These are phyloP conservation scores for Sinocyclocheilus rhinocerous DNA, from an alignment of 2,113 vertebrate species.

Conservation along the genomic window DNA sequence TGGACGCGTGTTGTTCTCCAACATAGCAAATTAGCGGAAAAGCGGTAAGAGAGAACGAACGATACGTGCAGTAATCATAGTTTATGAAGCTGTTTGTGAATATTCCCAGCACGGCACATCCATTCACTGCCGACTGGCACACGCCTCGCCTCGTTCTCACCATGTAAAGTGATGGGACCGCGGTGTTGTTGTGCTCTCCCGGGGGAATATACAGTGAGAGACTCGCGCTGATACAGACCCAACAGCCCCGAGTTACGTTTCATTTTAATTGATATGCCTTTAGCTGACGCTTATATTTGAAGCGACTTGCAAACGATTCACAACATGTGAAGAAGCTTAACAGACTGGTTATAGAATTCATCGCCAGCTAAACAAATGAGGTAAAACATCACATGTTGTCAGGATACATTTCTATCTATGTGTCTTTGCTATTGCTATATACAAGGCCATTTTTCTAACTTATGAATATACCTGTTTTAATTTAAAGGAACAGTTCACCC, in stretches of 20 bases:
- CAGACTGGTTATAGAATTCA: background rate
- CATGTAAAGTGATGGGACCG: background rate
- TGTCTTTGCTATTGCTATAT: too few relatives aligned
- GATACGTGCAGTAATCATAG: background rate
- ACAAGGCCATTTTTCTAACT: too few relatives aligned
- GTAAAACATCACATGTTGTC: background rate
- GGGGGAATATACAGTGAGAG: background rate
- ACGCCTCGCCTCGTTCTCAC: background rate
- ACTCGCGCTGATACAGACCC: background rate
- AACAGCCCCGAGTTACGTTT: background rate
- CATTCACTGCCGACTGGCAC: background rate
- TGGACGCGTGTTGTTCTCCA: background rate
- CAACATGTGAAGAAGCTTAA: background rate
- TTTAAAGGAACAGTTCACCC: background rate
- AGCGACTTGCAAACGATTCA: background rate
- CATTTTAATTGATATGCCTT: background rate
- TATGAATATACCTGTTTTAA: too few relatives aligned
- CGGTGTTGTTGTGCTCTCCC: background rate
- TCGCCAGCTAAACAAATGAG: background rate
- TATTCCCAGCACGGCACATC: conserved; percentile 8
- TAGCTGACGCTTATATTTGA: too few relatives aligned
- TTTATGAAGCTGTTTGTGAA: background rate
- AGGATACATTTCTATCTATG: background rate
- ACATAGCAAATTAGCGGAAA: background rate
- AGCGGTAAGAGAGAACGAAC: background rate